Conservation (phyloP, 2,113 vertebrate species). For the Uria lomvia region DNA sequence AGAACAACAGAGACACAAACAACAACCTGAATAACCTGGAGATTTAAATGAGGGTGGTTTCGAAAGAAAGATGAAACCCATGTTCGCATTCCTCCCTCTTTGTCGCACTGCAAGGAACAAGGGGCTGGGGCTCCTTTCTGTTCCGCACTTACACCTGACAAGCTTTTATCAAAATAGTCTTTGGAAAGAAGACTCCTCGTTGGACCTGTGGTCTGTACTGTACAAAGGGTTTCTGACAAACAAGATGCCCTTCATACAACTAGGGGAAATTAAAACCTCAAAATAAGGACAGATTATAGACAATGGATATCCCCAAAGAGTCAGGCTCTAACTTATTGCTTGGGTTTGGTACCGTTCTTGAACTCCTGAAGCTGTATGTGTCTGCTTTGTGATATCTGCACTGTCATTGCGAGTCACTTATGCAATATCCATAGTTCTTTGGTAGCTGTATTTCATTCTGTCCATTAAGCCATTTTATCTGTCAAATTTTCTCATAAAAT, state of each 20-base stretch:
- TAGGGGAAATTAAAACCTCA: neutral
- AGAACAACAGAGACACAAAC: neutral
- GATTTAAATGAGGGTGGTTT: neutral
- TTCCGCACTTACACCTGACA: neutral
- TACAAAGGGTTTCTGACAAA: neutral
- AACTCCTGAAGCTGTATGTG: neutral
- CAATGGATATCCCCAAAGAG: neutral
- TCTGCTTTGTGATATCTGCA: neutral
- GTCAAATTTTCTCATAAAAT: neutral
- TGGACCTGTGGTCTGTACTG: neutral
- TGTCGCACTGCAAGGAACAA: neutral
- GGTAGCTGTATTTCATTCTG: neutral
- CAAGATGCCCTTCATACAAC: neutral
- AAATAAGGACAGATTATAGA: neutral
- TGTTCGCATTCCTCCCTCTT: neutral
- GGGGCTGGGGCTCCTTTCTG: neutral
- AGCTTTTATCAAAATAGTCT: neutral
- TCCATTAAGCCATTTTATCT: neutral
- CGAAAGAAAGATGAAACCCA: neutral
- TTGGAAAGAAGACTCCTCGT: neutral
- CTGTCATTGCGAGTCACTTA: neutral
- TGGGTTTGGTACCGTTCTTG: neutral
- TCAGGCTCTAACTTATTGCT: neutral
- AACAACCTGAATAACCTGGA: neutral
- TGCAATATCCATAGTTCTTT: neutral